A percentile compares a stretch with the other conserved stretches of the same genome.
These are phyloP conservation scores for Sterna hirundo DNA, from an alignment of 2,113 vertebrate genomes.

Conservation along the genomic window DNA sequence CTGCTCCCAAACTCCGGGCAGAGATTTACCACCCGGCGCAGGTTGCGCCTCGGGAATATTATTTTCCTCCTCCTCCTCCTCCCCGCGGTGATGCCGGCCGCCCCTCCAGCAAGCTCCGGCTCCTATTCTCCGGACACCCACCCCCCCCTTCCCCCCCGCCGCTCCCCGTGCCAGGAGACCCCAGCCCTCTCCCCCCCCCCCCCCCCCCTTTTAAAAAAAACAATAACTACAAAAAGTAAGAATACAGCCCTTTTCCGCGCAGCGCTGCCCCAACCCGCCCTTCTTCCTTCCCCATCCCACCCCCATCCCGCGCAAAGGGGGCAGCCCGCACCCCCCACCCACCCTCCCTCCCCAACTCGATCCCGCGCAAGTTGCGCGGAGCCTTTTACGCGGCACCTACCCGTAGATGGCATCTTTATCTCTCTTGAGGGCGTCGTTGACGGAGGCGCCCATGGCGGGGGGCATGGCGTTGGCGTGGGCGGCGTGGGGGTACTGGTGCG, in stretches of 20 bases:
- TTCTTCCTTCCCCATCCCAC: not conserved
- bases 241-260: not conserved
- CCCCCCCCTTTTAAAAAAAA: no score
- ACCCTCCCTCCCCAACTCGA: not conserved
- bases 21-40: constrained; percentile 25
- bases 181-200: not conserved
- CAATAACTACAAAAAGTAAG: not conserved
- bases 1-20: not conserved
- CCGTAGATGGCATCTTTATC: constrained; percentile 99
- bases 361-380: not conserved
- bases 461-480: constrained; percentile 96
- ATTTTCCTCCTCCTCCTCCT: not conserved
- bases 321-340: not conserved
- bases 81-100: not conserved
- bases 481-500: constrained; percentile 96
- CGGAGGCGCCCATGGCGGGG: constrained; percentile 95
- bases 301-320: not conserved
- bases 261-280: not conserved
- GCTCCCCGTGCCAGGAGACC: not conserved
- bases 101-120: not conserved
- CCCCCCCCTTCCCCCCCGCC: not conserved
- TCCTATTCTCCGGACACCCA: not conserved
- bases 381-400: constrained; percentile 74
- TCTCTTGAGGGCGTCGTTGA: constrained; percentile 99
- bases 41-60: constrained; percentile 32